Evolutionary conservation across 1,140 invertebrate species (phyloP), one percentile per base, ranked within the genome.

Genomic region (Drosophila teissieri): DNA sequence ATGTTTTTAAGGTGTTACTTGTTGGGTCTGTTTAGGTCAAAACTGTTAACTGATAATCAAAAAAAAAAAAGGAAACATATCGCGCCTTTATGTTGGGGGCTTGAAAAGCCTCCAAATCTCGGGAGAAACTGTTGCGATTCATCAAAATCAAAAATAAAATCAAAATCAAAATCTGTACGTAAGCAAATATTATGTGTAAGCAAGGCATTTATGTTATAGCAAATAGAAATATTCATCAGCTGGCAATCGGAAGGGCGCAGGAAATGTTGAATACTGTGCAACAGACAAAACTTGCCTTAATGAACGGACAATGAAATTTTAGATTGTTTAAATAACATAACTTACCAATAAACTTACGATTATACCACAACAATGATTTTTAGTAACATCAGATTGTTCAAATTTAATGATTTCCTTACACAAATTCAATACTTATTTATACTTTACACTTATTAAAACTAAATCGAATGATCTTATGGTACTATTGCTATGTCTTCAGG

Each of bases 241-340:
- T 75, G 72, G 84, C 83, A 88, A 61, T 57, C 14, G 53, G 12
- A 63, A 44, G 45, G 48, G 39, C 46, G 60, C 60, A 76, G 37
- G 34, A 27, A 37, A 19, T 22, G 53, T 63, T 73, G 22, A 37
- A 52, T 58, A 75, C 53, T 64, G 37, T 61, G 63, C 51, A 62
- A 62, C 55, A 78, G 57, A 70, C 67, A 81, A 77, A 86, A 88
- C 79, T 88, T 88, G 83, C 83, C 83, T 88, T 88, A 88, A 88
- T 89, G 65, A 70, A 79, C 84, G 79, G 83, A 88, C 83, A 86
- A 88, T 86, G 84, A 86, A 78, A 81, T 79, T 88, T 77, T 89
- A 89, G 79, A 88, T 88, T 88, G 79, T 89, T 83, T 89, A 88
- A 89, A 70, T 68, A 83, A 70, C 60, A 73, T 79, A 75, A 80